Evolutionary conservation across 2,888 invertebrate genomes (phyloP), one percentile per base, ranked within the genome.

Genomic region (Microctonus brassicae): DNA sequence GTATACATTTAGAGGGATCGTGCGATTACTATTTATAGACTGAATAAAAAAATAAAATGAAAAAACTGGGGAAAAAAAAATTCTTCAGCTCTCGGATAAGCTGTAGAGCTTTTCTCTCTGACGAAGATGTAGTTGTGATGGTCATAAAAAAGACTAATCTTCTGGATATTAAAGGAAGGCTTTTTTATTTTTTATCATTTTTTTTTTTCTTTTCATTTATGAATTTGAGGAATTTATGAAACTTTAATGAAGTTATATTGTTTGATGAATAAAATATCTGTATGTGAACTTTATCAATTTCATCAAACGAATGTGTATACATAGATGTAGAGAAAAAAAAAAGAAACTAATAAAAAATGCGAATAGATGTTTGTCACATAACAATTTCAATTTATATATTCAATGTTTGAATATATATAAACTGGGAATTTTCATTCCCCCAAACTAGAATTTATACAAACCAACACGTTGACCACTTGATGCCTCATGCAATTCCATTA

Each of bases 51-150:
- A n/a, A 58, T n/a, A 33, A n/a, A 58, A 58, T 33, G 20, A 33
- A n/a, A 29, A 57, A 58, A 29, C 29, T 33, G n/a, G 58, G 17
- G 29, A 17, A 34, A 34, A 34, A 34, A 58, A 33, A 58, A 34
- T 58, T 10, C 55, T 10, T 29, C 20, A n/a, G 33, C 20, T 58
- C 33, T n/a, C n/a, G n/a, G n/a, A 47, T 63, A 63, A 63, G 63
- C 63, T 29, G 47, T 33, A 11, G 29, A 63, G 63, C 52, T 63
- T 52, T 47, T n/a, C n/a, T 29, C 47, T 47, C 11, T 39, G 39
- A 63, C 63, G 63, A 63, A 63, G 63, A 63, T 63, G 33, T 47
- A 63, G 52, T 52, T 29, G 17, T 17, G 29, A 47, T 47, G 24
- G 63, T 17, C 29, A 29, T 24, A 24, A 34, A 58, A 33, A 58